Evolutionary conservation across 2,113 vertebrate genomes (phyloP).

Genomic region (Passer domesticus): DNA sequence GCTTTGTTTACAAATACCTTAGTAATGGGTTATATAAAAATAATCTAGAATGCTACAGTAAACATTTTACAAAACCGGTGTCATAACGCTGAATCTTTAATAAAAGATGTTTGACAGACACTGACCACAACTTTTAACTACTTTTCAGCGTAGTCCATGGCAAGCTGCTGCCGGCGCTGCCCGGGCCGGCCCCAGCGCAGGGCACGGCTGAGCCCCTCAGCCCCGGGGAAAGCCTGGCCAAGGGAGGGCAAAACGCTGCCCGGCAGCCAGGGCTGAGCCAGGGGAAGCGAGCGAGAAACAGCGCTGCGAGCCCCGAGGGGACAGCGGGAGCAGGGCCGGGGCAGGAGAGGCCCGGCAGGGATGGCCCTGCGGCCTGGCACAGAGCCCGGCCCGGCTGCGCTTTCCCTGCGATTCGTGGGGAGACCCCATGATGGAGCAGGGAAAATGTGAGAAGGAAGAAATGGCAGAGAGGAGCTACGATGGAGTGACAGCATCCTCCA

Average conservation of each 20-base stretch:
- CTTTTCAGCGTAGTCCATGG: background rate
- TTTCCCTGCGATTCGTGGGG: fast-evolving
- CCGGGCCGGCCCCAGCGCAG: background rate
- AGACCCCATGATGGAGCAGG: fast-evolving
- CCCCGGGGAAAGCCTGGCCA: background rate
- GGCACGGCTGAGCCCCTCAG: background rate
- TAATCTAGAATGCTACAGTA: background rate
- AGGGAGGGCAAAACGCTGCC: background rate
- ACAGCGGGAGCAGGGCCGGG: background rate
- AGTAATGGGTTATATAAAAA: background rate
- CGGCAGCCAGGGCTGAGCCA: background rate
- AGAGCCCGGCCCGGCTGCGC: background rate
- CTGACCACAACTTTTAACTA: background rate
- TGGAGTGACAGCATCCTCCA: background rate
- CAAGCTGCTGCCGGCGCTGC: background rate
- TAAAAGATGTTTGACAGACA: background rate
- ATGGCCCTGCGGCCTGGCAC: background rate
- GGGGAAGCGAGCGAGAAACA: background rate
- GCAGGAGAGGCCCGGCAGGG: background rate
- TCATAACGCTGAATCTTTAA: background rate
- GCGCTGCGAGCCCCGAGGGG: background rate
- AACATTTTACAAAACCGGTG: background rate
- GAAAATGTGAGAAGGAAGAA: background rate
- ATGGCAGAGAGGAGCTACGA: background rate
- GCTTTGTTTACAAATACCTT: background rate